Evolutionary conservation across 1,140 invertebrate genomes (phyloP), one percentile per base, ranked within the genome.

Genomic region (Druon quercuslanigerum): DNA sequence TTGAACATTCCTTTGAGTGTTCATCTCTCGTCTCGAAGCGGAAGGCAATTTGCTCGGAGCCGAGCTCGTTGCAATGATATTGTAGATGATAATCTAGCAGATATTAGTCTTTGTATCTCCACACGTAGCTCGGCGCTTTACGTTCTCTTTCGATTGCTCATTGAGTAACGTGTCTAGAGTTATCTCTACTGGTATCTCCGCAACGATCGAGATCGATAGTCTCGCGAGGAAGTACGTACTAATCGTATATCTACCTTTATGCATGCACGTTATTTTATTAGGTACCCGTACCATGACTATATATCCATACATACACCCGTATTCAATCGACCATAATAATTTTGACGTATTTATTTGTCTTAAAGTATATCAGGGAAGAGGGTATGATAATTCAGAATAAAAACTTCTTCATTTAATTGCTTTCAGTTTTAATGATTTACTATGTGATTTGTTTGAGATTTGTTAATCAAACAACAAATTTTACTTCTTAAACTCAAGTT

Each of bases 91-190:
- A 66, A 66, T 66, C 60, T 66, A 16, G 14, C 40, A n/a, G 60
- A 66, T 66, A 66, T 66, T 66, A 66, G 60, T 66, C 60, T 66
- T 66, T 66, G 60, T 66, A 66, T 66, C 33, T 66, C 60, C 60
- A 25, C 60, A 66, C 60, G 60, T 66, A 66, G 33, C 52, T 54
- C 52, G 16, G 60, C 60, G 60, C 14, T 66, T 66, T 66, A 66
- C 60, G 25, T 66, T 66, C 60, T 66, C 60, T 66, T 66, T 66
- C 60, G 60, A 66, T 66, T 66, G 60, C 60, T 66, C 60, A 66
- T 66, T 66, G 60, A 66, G 60, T 66, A 66, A 66, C 60, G 60
- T 66, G 60, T 66, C 60, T 66, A 33, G 60, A 14, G 25, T 66
- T 66, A 66, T 66, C 60, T 66, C 60, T 40, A 13, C 33, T 40